These are phyloP conservation scores for Darevskia nairensis DNA, from an alignment of 2,797 vertebrate genomes.

Conservation along the genomic window DNA sequence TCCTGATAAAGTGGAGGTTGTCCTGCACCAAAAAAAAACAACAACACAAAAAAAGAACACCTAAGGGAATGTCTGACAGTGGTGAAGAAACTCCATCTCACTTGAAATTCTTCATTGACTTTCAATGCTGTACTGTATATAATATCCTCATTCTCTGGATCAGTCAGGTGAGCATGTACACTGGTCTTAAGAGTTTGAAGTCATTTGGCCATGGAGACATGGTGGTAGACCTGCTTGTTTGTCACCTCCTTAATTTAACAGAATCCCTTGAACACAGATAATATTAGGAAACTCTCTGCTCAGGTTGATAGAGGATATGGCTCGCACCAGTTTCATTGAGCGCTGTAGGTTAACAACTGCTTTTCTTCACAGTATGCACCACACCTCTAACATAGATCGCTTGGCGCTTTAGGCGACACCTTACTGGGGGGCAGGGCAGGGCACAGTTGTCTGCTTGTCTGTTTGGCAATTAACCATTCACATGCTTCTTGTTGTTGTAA, in stretches of 20 bases:
- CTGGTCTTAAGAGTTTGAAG: not conserved
- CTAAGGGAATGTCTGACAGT: not conserved
- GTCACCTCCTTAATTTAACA: slow-evolving; percentile 49
- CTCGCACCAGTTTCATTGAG: slow-evolving; percentile 15
- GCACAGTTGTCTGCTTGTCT: slow-evolving; percentile 78
- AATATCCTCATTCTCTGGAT: not conserved
- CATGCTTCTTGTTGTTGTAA: slow-evolving; percentile 89
- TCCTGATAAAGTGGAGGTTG: no score
- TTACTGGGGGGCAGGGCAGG: slow-evolving; percentile 41
- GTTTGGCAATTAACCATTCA: slow-evolving; percentile 89
- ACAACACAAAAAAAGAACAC: no score
- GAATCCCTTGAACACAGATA: not conserved
- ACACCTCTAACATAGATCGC: slow-evolving; percentile 67
- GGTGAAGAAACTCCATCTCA: not conserved
- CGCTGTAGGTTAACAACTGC: slow-evolving; percentile 47
- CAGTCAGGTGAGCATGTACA: not conserved
- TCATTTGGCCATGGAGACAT: slow-evolving; percentile 31
- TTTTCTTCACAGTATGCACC: slow-evolving; percentile 47
- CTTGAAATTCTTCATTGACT: not conserved
- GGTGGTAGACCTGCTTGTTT: slow-evolving; percentile 56
- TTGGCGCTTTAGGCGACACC: slow-evolving; percentile 64
- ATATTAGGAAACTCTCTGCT: slow-evolving; percentile 13
- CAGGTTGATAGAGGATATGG: not conserved
- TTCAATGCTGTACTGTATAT: not conserved
- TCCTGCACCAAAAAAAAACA: no score